Base-by-base conservation (phyloP, 2,797 vertebrate species). In the Enteromius anoplus region DNA sequence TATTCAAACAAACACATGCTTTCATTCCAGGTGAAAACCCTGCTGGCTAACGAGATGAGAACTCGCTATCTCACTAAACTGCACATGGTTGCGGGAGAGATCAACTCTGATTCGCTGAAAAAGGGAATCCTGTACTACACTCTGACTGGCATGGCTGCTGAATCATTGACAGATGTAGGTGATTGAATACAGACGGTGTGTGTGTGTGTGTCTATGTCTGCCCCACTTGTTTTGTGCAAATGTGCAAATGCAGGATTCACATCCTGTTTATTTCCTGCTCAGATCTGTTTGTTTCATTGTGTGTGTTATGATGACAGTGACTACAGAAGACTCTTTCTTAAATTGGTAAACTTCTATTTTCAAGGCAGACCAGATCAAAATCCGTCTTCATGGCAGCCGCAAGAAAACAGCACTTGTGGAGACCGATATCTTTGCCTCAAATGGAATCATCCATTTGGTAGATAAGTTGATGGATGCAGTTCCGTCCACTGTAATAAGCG, bases 381-480 rank as follows among this genome's bases (percentile, higher is more conserved):
- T 98, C 84, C 94, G 95, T 85, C 93, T 98, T 86, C 87, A 93
- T 72, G 96, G 95, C 84, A 96, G 95, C 89, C 96, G 85, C 45
- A 96, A 86, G 78, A 96, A 90, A 87, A 94, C 90, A 1, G 91
- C 84, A 23, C 88, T 99, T 70, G 5, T 97, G 53, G 92, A 96
- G 78, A 91, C 95, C 0, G 92, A 98, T 82, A 80, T 98, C 6
- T 68, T 96, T 10, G 96, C 97, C 23, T 96, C 96, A 68, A 99
- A 99, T 6, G 97, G 98, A 72, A 92, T 98, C 83, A 90, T 99
- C 70, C 97, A 99, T 81, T 90, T 99, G 77, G 93, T 97, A 37
- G 96, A 93, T 80, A 96, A 92, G 90, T 91, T 96, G 82, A 94
- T 99, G 95, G 97, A 97, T 88, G 93, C 89, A 0, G 73, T 95